Base-by-base conservation (phyloP, 2,888 invertebrate genomes). In the Watsonalla binaria region DNA sequence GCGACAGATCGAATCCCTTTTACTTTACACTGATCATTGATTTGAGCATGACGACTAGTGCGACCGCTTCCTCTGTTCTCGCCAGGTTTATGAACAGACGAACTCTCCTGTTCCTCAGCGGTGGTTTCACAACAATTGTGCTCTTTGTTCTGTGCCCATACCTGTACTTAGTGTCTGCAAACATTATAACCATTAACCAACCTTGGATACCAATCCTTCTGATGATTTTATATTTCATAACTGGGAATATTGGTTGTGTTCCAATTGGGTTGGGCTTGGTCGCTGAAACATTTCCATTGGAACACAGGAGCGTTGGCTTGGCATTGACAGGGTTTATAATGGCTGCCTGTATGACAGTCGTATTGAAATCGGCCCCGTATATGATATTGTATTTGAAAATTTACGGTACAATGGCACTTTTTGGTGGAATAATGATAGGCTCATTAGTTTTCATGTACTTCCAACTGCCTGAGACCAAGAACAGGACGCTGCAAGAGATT, bases 351-450 rank as follows among this genome's bases (percentile, higher is more conserved):
- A 50, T 78, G 1, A 66, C 72, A 66, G n/a, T 64, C 5, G 68
- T 65, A 2, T 61, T 81, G 5, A 63, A 78, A 54, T 53, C 75
- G 6, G 73, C 79, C 0, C 80, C 80, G 8, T 61, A 67, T 55
- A 55, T 79, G 46, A 54, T 80, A 0, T 61, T 49, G 0, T 66
- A 55, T 42, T 47, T 78, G 0, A 68, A 78, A 49, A 75, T 84
- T 0, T 72, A 84, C 42, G 86, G 86, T 0, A 82, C 82, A 0
- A 86, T 85, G 52, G 66, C 75, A 11, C 73, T 82, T 0, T 80
- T 74, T 50, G 84, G 80, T 2, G 51, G 60, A 0, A 58, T 73
- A 0, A 68, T 71, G 62, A 58, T 51, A 0, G n/a, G 59, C 0
- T 55, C 62, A 5, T 53, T 75, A 5, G n/a, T 67, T 5, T 56